Evolutionary conservation across 2,888 invertebrate species (phyloP), one percentile per base, ranked within the genome.

Genomic region (Lasioglossum figueresi): DNA sequence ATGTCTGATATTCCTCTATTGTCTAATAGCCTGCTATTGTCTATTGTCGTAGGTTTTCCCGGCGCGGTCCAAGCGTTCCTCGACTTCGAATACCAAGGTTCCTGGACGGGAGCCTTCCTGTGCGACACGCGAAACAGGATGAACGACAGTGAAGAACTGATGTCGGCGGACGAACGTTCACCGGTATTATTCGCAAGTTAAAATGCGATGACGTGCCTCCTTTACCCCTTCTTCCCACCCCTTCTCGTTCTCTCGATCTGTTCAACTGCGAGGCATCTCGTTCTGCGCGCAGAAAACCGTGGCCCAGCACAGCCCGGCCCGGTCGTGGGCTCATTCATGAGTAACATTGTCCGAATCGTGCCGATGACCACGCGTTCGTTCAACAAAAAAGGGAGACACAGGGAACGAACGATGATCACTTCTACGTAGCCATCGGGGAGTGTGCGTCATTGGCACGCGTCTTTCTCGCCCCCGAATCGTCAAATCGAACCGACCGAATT

Each of bases 141-240:
- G 84, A 77, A 82, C 40, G 84, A 79, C 81, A 66, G 82, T 8
- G 71, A 77, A 70, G 68, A 74, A 90, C 90, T 89, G 83, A 80
- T 82, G 90, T 74, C 76, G 78, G 82, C 79, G 81, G 73, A 77
- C 79, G 71, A 74, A 82, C 73, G 86, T 86, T 84, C 88, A 79
- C 82, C 89, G 63, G 85, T 90, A 87, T 90, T 85, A 90, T 92
- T 88, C 88, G 85, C 84, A 76, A 71, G 37, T 79, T 87, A 88
- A 85, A 90, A 85, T 74, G 75, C 76, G 72, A 59, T 79, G 68
- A 31, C 14, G 63, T 31, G 27, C 40, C 71, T 70, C 76, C 78
- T 77, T 72, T 77, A 52, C 52, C 52, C 52, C 52, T 52, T 52
- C 52, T 52, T 52, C 52, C 72, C 74, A 83, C 78, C 84, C 84